Conservation (phyloP, 1,140 invertebrate species). For the Hormaphis cornu region DNA sequence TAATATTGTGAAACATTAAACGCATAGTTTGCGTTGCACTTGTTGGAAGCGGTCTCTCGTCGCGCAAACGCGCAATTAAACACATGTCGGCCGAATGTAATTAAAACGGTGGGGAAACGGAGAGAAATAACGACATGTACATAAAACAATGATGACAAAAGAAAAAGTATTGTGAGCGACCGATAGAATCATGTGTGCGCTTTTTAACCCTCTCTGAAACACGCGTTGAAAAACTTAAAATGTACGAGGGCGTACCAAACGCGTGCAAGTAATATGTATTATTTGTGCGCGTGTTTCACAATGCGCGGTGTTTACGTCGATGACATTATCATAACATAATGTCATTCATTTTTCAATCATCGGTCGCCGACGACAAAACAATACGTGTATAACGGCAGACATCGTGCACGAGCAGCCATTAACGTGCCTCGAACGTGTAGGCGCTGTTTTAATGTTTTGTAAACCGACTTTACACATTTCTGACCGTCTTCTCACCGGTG, state of each 20-base stretch:
- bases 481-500: too few relatives aligned
- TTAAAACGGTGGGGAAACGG: background rate
- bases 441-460: too few relatives aligned
- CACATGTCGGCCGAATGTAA: slow-evolving; percentile 17
- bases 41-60: background rate
- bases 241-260: too few relatives aligned
- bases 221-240: too few relatives aligned
- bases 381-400: slow-evolving; percentile 18
- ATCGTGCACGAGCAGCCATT: background rate
- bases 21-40: slow-evolving; percentile 21
- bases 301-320: background rate
- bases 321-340: too few relatives aligned
- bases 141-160: background rate
- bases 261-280: background rate
- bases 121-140: background rate
- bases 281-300: background rate
- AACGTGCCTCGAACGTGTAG: too few relatives aligned
- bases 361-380: slow-evolving; percentile 15
- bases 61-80: slow-evolving; percentile 1
- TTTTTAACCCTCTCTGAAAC: too few relatives aligned
- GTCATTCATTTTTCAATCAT: slow-evolving; percentile 26
- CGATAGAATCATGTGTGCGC: too few relatives aligned
- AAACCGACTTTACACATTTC: background rate
- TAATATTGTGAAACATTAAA: background rate
- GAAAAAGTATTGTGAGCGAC: background rate